phyloP scores from a whole-genome alignment of 2,888 invertebrate species.

The Sialis lutaria region DNA sequence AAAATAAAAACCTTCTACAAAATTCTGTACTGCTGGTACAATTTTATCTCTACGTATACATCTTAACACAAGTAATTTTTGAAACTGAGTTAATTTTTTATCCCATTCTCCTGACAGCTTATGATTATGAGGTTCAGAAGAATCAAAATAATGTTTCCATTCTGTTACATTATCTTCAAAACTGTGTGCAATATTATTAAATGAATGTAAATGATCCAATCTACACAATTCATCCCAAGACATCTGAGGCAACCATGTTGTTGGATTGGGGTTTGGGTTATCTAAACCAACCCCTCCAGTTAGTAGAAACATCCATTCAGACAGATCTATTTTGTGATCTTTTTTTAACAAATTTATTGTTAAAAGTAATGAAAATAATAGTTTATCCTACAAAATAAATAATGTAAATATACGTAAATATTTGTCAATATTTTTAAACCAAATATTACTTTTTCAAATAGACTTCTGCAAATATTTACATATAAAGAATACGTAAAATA shows the following conservation, averaged over 20 bases:
- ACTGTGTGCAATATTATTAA: slow-evolving; percentile 44
- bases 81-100: slow-evolving; percentile 40
- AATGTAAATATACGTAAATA: no score
- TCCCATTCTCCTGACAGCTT: slow-evolving; percentile 56
- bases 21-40: slow-evolving; percentile 55
- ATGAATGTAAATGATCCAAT: slow-evolving; percentile 32
- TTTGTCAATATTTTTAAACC: no score
- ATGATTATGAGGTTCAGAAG: slow-evolving; percentile 51
- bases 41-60: slow-evolving; percentile 80
- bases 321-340: slow-evolving; percentile 35
- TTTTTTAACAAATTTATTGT: slow-evolving; percentile 50
- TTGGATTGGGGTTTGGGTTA: slow-evolving; percentile 52
- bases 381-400: slow-evolving; percentile 49
- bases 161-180: slow-evolving; percentile 32
- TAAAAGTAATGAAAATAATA: slow-evolving; percentile 68
- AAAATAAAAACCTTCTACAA: slow-evolving; percentile 34
- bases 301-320: slow-evolving; percentile 72
- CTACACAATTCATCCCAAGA: slow-evolving; percentile 67
- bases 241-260: slow-evolving; percentile 49
- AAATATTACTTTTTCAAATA: slow-evolving; percentile 66
- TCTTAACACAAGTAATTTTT: slow-evolving; percentile 60
- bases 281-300: slow-evolving; percentile 72
- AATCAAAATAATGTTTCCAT: slow-evolving; percentile 66
- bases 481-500: slow-evolving; percentile 84
- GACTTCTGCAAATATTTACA: slow-evolving; percentile 77